Base-by-base conservation (phyloP, 1,140 invertebrate species). In the Neuroterus valhalla region DNA sequence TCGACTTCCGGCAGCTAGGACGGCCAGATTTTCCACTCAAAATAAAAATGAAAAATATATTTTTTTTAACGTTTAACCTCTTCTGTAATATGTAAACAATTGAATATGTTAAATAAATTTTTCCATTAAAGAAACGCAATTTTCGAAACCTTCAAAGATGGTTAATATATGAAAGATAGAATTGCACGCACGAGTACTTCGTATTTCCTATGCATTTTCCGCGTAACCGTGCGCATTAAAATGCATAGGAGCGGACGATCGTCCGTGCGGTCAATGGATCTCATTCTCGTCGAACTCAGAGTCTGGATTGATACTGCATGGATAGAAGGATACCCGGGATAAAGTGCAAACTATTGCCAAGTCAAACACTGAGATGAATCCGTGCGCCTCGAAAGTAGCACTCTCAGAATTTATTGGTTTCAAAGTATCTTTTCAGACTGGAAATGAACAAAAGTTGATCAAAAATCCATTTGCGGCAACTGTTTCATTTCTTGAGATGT, bases 321-420 rank as follows among this genome's bases (percentile, higher is more conserved):
- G 17, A 52, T 62, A 31, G 21, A 62, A 62, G 21, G 52, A 62
- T 62, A 62, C 23, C 52, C 23, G 23, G 52, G 52, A 62, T 62
- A 62, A 62, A 62, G 52, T 62, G 52, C 52, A 62, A 62, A 62
- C 52, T 62, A 62, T 62, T 62, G 52, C 52, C 52, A 62, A 62
- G 21, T 26, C 50, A 55, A 55, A 55, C 50, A 50, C 6, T 52
- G 19, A 52, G 52, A 62, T 62, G 52, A 62, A 62, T 62, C 52
- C 52, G 21, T 62, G 52, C 52, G 19, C 52, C 15, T 62, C 52
- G 17, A 26, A 62, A 62, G 52, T 62, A 62, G 26, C 26, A 62
- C 52, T 21, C 21, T 23, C 23, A 15, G 52, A 38, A 38, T 38
- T 38, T 38, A 38, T 23, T 23, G 52, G 26, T 62, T 62, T 31